Evolutionary conservation across 92 coral and sea anemone genomes (phyloP).

Genomic region (Heteractis magnifica): DNA sequence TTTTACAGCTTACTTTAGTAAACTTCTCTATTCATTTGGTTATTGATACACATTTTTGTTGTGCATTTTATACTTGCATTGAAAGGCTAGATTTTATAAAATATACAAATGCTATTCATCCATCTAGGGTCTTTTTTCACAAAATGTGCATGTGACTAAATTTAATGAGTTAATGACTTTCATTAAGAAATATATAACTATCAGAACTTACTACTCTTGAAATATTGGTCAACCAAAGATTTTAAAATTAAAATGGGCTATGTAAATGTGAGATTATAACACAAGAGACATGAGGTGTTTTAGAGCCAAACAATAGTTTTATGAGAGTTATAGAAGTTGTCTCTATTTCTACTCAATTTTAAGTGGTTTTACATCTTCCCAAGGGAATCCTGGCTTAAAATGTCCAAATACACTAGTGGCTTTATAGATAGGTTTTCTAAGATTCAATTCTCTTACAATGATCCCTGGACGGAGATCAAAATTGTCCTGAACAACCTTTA

Average conservation of each 20-base stretch:
- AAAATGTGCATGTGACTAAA: not conserved
- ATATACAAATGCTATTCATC: not conserved
- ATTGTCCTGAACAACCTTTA: constrained; percentile 63
- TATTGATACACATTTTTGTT: no score
- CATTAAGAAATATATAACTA: not conserved
- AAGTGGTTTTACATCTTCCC: constrained; percentile 91
- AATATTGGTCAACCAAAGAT: no score
- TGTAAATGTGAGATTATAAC: not conserved
- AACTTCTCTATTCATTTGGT: no score
- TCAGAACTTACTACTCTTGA: no score
- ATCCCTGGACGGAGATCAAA: constrained; percentile 88
- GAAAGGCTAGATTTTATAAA: not conserved
- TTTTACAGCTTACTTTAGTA: no score
- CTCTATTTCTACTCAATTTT: constrained; percentile 32
- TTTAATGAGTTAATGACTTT: not conserved
- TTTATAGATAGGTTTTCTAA: constrained; percentile 80
- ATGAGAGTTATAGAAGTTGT: not conserved
- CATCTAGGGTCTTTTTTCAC: not conserved
- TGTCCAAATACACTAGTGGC: constrained; percentile 90
- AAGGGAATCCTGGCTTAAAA: constrained; percentile 92
- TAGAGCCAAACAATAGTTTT: no score
- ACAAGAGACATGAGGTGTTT: no score
- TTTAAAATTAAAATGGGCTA: not conserved
- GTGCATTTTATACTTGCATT: no score
- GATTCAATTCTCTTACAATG: constrained; percentile 79